A percentile compares a stretch with the other conserved stretches of the same genome.
These are phyloP conservation scores for Muraenolepis orangiensis DNA, from an alignment of 2,797 vertebrate species.

Conservation along the genomic window DNA sequence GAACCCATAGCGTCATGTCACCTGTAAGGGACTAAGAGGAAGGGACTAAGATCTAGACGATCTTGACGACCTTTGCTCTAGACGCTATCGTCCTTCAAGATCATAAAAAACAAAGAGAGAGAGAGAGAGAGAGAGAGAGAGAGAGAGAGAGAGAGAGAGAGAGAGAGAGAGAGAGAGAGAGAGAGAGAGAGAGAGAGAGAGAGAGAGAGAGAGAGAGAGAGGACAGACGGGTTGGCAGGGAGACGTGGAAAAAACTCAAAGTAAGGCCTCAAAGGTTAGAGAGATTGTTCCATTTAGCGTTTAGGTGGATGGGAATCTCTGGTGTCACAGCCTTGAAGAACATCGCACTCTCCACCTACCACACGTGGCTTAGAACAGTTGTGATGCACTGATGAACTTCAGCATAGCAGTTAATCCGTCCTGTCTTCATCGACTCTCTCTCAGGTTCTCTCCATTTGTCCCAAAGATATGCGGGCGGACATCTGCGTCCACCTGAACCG, in stretches of 20 bases:
- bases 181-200: too few relatives aligned
- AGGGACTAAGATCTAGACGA: neutral
- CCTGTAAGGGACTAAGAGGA: neutral
- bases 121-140: too few relatives aligned
- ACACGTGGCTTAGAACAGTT: neutral
- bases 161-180: neutral
- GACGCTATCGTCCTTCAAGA: neutral
- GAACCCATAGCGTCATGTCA: neutral
- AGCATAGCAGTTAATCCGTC: neutral
- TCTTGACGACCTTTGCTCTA: too few relatives aligned
- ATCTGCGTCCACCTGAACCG: conserved; percentile 98
- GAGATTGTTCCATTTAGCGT: neutral
- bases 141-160: neutral
- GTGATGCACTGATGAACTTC: neutral
- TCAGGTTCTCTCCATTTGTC: conserved; percentile 96
- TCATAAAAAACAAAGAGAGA: conserved; percentile 2
- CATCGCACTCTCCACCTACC: neutral
- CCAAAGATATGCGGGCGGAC: conserved; percentile 98
- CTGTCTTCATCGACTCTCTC: conserved; percentile 10
- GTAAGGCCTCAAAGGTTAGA: conserved; percentile 22
- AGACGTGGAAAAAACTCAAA: neutral
- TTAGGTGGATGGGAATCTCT: neutral
- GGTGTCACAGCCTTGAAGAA: neutral
- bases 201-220: neutral
- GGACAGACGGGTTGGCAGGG: neutral